A percentile compares a stretch with the other conserved stretches of the same genome.
phyloP scores from a whole-genome alignment of 2,888 invertebrate genomes.

The Drosophila pseudotalamancana region DNA sequence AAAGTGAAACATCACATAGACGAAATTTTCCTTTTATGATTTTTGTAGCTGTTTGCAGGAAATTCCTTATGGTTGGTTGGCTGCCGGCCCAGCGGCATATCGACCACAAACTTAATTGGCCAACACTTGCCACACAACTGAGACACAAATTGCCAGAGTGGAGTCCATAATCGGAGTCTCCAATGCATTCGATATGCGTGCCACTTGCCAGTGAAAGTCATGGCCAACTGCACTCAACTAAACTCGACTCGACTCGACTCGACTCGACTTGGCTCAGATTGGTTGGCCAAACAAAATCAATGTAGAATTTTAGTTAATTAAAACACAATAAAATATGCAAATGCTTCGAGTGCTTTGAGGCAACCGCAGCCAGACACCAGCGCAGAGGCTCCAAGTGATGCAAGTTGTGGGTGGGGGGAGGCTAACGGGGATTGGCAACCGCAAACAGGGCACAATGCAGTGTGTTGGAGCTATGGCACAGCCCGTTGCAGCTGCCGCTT shows the following conservation, averaged over 20 bases:
- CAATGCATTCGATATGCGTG: constrained; percentile 31
- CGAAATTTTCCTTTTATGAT: too few relatives aligned
- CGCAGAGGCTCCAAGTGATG: background rate
- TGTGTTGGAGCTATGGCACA: constrained; percentile 1
- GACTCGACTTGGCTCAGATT: constrained; percentile 10
- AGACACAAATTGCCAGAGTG: constrained; percentile 5
- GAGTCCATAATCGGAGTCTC: constrained; percentile 15
- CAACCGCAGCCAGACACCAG: constrained; percentile 24
- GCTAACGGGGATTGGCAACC: constrained; percentile 18
- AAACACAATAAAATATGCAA: constrained; percentile 76
- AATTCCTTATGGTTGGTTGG: constrained; percentile 3
- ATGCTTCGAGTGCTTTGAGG: constrained; percentile 40
- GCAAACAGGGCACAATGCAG: constrained; percentile 28
- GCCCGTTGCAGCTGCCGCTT: constrained; percentile 22
- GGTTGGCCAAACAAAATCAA: constrained; percentile 41
- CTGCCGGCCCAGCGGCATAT: background rate
- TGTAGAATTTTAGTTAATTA: constrained; percentile 65
- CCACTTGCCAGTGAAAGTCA: constrained; percentile 2
- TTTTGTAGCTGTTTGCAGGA: too few relatives aligned
- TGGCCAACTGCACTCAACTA: constrained; percentile 7
- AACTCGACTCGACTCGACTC: constrained; percentile 11
- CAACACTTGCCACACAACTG: constrained; percentile 39
- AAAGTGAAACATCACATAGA: too few relatives aligned
- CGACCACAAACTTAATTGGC: constrained; percentile 44
- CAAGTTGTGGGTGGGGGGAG: background rate